Percentiles rank a stretch among this genome's conserved stretches.
Evolutionary conservation across 2,888 invertebrate species (phyloP).

Genomic region (Trichopoda pennipes): DNA sequence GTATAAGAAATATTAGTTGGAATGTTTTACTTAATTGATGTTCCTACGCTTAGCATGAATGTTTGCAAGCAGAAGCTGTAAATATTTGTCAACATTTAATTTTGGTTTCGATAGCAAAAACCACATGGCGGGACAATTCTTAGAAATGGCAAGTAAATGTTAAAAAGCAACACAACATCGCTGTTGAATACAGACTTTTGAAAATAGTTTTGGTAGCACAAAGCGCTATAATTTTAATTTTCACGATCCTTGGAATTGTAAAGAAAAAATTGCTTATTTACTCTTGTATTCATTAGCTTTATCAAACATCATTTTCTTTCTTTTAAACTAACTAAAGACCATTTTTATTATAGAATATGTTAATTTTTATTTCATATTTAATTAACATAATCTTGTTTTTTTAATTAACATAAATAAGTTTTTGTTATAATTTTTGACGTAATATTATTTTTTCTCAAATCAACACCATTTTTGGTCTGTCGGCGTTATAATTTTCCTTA

Average conservation of each 20-base stretch:
- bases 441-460: constrained; percentile 65
- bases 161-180: constrained; percentile 5
- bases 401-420: constrained; percentile 21
- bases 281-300: not conserved
- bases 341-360: not conserved
- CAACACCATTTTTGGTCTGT: constrained; percentile 71
- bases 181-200: constrained; percentile 25
- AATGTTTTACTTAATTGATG: constrained; percentile 59
- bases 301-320: not conserved
- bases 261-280: not conserved
- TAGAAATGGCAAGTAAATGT: constrained; percentile 55
- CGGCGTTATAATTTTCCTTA: constrained; percentile 58
- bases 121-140: constrained; percentile 63
- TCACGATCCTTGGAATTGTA: constrained; percentile 56
- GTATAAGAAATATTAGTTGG: constrained; percentile 36
- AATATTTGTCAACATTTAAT: constrained; percentile 69
- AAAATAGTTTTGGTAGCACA: constrained; percentile 43
- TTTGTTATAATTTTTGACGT: constrained; percentile 52
- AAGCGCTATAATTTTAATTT: constrained; percentile 66
- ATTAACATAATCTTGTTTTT: constrained; percentile 62
- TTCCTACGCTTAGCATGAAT: constrained; percentile 65
- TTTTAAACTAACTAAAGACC: not conserved
- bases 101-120: constrained; percentile 62
- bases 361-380: constrained; percentile 45
- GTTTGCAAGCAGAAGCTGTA: constrained; percentile 67